These are phyloP conservation scores for Hydrozoanthus gracilis DNA, from an alignment of 92 coral and sea anemone genomes.

Conservation along the genomic window DNA sequence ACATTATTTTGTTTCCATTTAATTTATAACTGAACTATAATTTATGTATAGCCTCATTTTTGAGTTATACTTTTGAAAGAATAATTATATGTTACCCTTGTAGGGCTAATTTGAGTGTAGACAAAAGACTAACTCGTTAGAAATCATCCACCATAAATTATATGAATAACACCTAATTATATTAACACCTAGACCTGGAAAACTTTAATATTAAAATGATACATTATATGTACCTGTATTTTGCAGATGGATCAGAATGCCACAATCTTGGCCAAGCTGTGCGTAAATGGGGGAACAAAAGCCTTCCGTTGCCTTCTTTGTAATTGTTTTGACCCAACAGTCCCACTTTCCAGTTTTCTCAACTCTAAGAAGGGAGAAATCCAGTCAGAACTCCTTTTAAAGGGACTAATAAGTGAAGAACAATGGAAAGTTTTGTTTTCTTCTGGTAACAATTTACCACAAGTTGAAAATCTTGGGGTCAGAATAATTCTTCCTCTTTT, in stretches of 20 bases:
- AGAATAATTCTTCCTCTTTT: neutral
- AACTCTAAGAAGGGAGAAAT: neutral
- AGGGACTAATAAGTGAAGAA: slow-evolving; percentile 23
- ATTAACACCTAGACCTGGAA: no score
- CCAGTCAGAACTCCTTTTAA: neutral
- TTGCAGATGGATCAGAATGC: slow-evolving; percentile 15
- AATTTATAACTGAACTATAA: no score
- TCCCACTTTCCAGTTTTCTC: neutral
- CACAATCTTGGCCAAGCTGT: neutral
- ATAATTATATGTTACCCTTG: no score
- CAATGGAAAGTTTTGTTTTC: neutral
- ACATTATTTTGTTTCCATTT: no score
- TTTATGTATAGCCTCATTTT: no score
- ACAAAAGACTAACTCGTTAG: no score
- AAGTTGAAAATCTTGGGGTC: neutral
- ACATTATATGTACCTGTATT: no score
- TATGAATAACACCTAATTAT: no score
- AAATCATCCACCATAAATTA: no score
- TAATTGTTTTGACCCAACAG: neutral
- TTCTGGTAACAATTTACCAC: slow-evolving; percentile 9
- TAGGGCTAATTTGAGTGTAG: no score
- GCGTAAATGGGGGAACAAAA: slow-evolving; percentile 1
- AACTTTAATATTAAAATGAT: no score
- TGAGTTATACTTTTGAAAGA: no score
- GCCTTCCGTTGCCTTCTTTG: neutral